Evolutionary conservation across 2,113 vertebrate species (phyloP), one percentile per base, ranked within the genome.

Genomic region (Numenius arquata): DNA sequence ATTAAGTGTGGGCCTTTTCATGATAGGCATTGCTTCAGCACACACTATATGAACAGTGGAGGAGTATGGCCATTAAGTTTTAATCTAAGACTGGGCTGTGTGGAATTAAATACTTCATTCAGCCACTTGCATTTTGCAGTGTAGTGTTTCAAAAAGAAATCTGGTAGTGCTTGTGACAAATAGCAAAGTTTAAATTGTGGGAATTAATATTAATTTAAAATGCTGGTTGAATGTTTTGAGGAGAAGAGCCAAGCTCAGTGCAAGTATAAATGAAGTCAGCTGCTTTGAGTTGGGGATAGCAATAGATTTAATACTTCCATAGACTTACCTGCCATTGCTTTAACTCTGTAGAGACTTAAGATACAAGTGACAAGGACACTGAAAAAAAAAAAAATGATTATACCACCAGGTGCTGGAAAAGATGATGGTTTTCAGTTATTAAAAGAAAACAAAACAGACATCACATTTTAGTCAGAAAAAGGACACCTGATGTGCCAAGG

Each of bases 381-480:
- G 58, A 34, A 55, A 41, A 59, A 36, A 53, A 53, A 68, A 70
- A 52, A 66, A 81, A 58, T 29, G 1, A 15, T 71, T 86, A 30
- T 41, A 13, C 36, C 10, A 32, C 62, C 15, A 55, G 22, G 73
- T 95, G 76, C 66, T 93, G 92, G n/a, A 53, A 72, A 96, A 85
- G 48, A 59, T 36, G 3, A 78, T 55, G 34, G 21, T 81, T 91
- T 94, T 83, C 85, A 45, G 30, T 72, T 89, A 56, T 70, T 92
- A 38, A 82, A 89, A 93, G 68, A 79, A 93, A 91, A 68, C 36
- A 85, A 87, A 96, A n/a, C 77, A 90, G 70, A 76, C 53, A 67
- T 89, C 8, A 18, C 13, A 26, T 91, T 74, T 88, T 71, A 81
- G 78, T 84, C 45, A 84, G 79, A 45, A 85, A 93, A 94, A 80